Base-by-base conservation (phyloP, 2,888 invertebrate species). In the Alentia gelatinosa region DNA sequence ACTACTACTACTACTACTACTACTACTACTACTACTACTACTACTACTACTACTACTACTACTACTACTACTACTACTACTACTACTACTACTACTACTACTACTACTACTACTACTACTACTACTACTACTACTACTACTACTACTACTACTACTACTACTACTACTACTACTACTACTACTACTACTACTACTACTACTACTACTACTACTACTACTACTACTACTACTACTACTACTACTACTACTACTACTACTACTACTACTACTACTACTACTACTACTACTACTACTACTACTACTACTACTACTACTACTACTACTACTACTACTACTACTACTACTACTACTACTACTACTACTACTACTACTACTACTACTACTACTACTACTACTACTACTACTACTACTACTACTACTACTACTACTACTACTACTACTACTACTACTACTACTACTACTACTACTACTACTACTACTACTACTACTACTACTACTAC, bases 151-250 rank as follows among this genome's bases (percentile, higher is more conserved):
- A n/a, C n/a, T n/a, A n/a, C n/a, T n/a, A n/a, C n/a, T n/a, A n/a
- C n/a, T n/a, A n/a, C n/a, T n/a, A n/a, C n/a, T n/a, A n/a, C n/a
- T n/a, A n/a, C n/a, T n/a, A n/a, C n/a, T n/a, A n/a, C n/a, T n/a
- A n/a, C n/a, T n/a, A n/a, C n/a, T n/a, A n/a, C n/a, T n/a, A n/a
- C n/a, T n/a, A n/a, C n/a, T n/a, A n/a, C n/a, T n/a, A n/a, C n/a
- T n/a, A n/a, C n/a, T n/a, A n/a, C n/a, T n/a, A n/a, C n/a, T n/a
- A n/a, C 88, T 91, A 83, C 90, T 91, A 89, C 90, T 91, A 88
- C 88, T 91, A 88, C 75, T 91, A 39, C 91, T 91, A 91, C 84
- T 91, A 83, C 89, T 91, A 40, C 89, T 89, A 50, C 83, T 83
- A 91, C 84, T 91, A 91, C 83, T 91, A 56, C 89, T 91, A 75